Conservation (phyloP, 2,113 vertebrate species). For the Indicator indicator region DNA sequence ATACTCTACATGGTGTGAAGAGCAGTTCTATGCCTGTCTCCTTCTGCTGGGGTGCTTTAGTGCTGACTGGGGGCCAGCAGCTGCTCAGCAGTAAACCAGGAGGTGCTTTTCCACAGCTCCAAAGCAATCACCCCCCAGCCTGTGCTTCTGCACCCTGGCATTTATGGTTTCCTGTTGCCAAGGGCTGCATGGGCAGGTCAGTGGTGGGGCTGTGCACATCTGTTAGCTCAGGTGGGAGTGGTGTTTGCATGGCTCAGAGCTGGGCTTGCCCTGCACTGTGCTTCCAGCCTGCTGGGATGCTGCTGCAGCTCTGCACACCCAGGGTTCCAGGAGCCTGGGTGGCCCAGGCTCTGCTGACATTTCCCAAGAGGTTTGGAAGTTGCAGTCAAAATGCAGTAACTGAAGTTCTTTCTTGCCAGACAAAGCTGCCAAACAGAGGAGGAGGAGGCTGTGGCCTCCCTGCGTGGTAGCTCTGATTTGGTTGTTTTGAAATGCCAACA, state of each 20-base stretch:
- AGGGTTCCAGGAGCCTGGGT: rapidly evolving
- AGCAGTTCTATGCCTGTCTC: background rate
- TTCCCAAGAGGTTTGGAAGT: background rate
- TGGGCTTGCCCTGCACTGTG: rapidly evolving
- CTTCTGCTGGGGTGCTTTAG: background rate
- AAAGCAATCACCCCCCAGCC: background rate
- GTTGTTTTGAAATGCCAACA: background rate
- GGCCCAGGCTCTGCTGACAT: background rate
- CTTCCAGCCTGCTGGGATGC: background rate
- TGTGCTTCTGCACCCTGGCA: background rate
- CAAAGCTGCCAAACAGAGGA: background rate
- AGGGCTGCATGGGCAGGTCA: background rate
- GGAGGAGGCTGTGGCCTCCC: background rate
- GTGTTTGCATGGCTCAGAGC: rapidly evolving
- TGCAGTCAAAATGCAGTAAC: background rate
- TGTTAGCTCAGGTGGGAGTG: background rate
- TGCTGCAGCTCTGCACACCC: background rate
- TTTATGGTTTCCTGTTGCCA: background rate
- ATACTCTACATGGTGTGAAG: background rate
- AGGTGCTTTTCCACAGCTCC: background rate
- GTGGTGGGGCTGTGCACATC: rapidly evolving
- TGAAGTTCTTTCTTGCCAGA: rapidly evolving
- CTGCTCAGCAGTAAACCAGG: background rate
- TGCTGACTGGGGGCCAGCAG: background rate
- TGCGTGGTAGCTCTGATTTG: rapidly evolving